These are phyloP conservation scores for Brachionus rotundiformis DNA, from an alignment of 1,140 invertebrate genomes.

Conservation along the genomic window DNA sequence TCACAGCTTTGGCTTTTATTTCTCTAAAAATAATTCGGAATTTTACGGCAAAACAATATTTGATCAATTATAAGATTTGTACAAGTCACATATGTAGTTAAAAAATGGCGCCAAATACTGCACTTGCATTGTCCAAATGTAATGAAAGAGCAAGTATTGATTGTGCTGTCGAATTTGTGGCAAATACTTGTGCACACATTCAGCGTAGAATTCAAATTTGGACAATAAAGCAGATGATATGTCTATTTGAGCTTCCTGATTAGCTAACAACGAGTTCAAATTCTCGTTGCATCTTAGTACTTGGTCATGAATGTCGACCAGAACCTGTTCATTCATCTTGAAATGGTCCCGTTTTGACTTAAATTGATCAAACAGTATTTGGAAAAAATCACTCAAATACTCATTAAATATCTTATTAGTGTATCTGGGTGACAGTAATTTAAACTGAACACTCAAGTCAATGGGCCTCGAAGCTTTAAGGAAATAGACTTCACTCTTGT, in stretches of 20 bases:
- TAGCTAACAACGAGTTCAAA: neutral
- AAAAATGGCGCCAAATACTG: conserved; percentile 50
- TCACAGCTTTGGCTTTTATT: neutral
- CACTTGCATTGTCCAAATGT: conserved; percentile 51
- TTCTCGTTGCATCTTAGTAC: conserved; percentile 1
- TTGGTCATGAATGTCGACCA: conserved; percentile 22
- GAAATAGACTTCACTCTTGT: neutral
- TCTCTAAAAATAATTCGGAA: conserved; percentile 24
- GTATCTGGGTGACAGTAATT: neutral
- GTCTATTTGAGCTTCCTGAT: neutral
- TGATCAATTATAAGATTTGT: conserved; percentile 41
- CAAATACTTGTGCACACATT: conserved; percentile 51
- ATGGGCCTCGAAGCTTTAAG: neutral
- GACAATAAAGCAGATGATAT: conserved; percentile 38
- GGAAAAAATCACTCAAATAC: conserved; percentile 44
- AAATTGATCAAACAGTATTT: conserved; percentile 44
- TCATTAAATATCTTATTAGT: neutral
- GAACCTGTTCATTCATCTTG: conserved; percentile 39
- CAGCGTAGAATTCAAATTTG: conserved; percentile 49
- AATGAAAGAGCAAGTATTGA: conserved; percentile 44
- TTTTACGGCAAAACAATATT: conserved; percentile 39
- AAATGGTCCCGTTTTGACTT: conserved; percentile 49
- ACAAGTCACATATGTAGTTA: conserved; percentile 49
- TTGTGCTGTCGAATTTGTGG: conserved; percentile 46
- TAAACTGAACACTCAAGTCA: neutral